Evolutionary conservation across 2,113 vertebrate species (phyloP), one percentile per base, ranked within the genome.

Genomic region (Malurus melanocephalus): DNA sequence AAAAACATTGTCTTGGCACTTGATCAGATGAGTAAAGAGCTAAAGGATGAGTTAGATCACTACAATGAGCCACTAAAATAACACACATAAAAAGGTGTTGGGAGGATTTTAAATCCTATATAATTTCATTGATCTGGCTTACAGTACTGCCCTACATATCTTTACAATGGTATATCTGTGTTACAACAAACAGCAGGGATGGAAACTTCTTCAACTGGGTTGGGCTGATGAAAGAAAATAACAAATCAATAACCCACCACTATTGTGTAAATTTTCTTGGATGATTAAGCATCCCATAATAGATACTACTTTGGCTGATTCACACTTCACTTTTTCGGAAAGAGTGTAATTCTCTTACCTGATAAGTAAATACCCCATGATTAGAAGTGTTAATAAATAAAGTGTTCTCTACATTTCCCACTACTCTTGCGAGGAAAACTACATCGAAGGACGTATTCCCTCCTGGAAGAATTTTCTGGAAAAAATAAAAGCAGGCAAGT

Each of bases 381-480:
- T 99, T 98, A 88, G 99, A 99, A 90, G 99, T 99, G 92, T 99
- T 99, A 98, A 99, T 99, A 99, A 99, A 99, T 99, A 99, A 99
- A 96, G 99, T 99, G 97, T 99, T 99, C 98, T 99, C 99, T 98
- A 99, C 99, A 96, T 99, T 99, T 95, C 99, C 99, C 94, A 99
- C 98, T 95, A 99, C 98, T 97, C 99, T 98, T 87, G 99, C 99
- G 4, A 99, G 98, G 97, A 99, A 99, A 96, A 99, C 99, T 19
- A 99, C 99, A 97, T 99, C 99, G 72, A 99, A 99, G 18, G 99
- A 99, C 4, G 99, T 99, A 96, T 99, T 99, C 69, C 99, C 99
- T 97, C 99, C 99, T 76, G 99, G 99, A 94, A 98, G 98, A 95
- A 99, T 99, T 98, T 99, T 99, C 99, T 99, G 96, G 93, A 93